Evolutionary conservation across 2,888 invertebrate species (phyloP), one percentile per base, ranked within the genome.

Genomic region (Calliopum simillimum): DNA sequence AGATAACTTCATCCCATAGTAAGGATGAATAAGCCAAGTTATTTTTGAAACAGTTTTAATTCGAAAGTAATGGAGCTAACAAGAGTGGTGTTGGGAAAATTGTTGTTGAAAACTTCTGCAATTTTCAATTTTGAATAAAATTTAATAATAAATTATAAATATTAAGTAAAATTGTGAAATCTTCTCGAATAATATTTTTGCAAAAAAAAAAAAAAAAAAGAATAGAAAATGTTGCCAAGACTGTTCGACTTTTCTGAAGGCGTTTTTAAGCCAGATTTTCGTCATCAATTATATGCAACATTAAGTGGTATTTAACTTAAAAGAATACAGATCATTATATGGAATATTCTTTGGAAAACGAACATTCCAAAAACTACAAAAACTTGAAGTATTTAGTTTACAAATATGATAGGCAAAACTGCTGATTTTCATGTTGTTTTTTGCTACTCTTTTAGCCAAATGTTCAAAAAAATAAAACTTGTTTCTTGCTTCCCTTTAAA

Each of bases 281-380:
- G 81, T 13, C 77, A 78, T 12, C 81, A 82, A 59, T 41, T 81
- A 59, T 44, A 77, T 66, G 80, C 78, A 19, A 77, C 82, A 21
- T 69, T 82, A 61, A 79, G 82, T 71, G 81, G 81, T 81, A 77
- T 33, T 33, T 33, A 33, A 33, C 4, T 6, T 6, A 33, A 61
- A 58, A 8, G 3, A 53, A 53, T 16, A 4, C 1, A 13, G n/a
- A n/a, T n/a, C n/a, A n/a, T n/a, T n/a, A n/a, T n/a, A n/a, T n/a
- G n/a, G n/a, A n/a, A n/a, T n/a, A n/a, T n/a, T n/a, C n/a, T n/a
- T n/a, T n/a, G n/a, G n/a, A n/a, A n/a, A n/a, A n/a, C n/a, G n/a
- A n/a, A n/a, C n/a, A n/a, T n/a, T n/a, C n/a, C n/a, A n/a, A n/a
- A n/a, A n/a, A n/a, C n/a, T n/a, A n/a, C n/a, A n/a, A n/a, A n/a